These are phyloP conservation scores for Bubo bubo DNA, from an alignment of 2,113 vertebrate species.

Conservation along the genomic window DNA sequence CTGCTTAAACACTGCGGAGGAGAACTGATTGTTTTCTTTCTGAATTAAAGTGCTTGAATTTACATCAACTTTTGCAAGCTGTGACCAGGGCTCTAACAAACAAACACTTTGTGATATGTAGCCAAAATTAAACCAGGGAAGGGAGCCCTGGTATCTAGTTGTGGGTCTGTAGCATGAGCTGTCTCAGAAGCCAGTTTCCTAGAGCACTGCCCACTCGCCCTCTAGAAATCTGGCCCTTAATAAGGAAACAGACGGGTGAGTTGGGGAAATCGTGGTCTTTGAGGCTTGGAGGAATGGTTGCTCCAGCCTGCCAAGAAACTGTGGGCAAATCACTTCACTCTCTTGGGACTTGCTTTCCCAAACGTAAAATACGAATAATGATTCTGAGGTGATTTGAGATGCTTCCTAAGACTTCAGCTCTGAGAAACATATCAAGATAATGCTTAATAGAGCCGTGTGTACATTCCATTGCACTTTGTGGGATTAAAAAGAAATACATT, in stretches of 20 bases:
- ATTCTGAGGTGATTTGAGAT: slow-evolving; percentile 3
- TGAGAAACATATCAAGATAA: neutral
- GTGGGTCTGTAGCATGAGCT: neutral
- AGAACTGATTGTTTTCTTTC: neutral
- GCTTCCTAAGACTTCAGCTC: neutral
- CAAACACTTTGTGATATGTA: neutral
- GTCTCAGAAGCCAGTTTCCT: neutral
- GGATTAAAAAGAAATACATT: neutral
- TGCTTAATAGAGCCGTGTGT: neutral
- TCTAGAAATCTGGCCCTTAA: neutral
- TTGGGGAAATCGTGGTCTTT: neutral
- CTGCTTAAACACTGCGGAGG: neutral
- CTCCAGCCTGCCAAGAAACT: neutral
- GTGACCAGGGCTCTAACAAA: neutral
- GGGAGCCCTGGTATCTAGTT: neutral
- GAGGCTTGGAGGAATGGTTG: neutral
- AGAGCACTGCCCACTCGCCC: neutral
- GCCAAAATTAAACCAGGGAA: neutral
- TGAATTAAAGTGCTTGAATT: neutral
- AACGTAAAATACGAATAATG: neutral
- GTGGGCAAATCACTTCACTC: neutral
- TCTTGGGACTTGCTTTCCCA: neutral
- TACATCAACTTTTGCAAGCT: neutral
- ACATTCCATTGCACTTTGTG: neutral
- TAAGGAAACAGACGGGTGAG: neutral